phyloP scores from a whole-genome alignment of 2,797 vertebrate genomes.

The Brachyalestes nurse region DNA sequence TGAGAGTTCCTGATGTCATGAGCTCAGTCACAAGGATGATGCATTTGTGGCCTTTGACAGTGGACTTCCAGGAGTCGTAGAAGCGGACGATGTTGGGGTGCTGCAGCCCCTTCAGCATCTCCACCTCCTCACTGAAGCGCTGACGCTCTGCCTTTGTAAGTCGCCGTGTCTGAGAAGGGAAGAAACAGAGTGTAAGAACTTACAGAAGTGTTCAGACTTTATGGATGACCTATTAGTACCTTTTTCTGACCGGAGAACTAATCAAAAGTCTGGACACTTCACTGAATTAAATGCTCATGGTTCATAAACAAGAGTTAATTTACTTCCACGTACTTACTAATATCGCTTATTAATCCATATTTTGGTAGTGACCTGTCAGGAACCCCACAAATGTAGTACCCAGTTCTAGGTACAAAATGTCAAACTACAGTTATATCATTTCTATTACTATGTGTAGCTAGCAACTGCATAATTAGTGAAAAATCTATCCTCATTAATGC shows the following conservation, averaged over 20 bases:
- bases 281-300: no score
- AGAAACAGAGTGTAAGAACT: background rate
- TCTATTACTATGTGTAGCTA: no score
- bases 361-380: no score
- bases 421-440: background rate
- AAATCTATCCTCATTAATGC: background rate
- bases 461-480: background rate
- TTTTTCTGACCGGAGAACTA: no score
- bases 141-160: constrained; percentile 87
- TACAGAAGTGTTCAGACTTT: background rate
- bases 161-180: constrained; percentile 75
- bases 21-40: constrained; percentile 94
- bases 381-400: no score
- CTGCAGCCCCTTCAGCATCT: constrained; percentile 95
- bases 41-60: constrained; percentile 85
- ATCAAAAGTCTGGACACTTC: no score
- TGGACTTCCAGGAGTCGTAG: constrained; percentile 93
- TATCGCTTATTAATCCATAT: no score
- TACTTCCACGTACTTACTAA: no score
- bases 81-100: constrained; percentile 97
- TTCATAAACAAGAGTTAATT: no score
- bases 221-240: no score
- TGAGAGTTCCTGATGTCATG: constrained; percentile 96
- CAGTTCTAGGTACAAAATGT: no score
- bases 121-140: constrained; percentile 92